phyloP scores from a whole-genome alignment of 2,113 vertebrate species.

The Lutjanus erythropterus region DNA sequence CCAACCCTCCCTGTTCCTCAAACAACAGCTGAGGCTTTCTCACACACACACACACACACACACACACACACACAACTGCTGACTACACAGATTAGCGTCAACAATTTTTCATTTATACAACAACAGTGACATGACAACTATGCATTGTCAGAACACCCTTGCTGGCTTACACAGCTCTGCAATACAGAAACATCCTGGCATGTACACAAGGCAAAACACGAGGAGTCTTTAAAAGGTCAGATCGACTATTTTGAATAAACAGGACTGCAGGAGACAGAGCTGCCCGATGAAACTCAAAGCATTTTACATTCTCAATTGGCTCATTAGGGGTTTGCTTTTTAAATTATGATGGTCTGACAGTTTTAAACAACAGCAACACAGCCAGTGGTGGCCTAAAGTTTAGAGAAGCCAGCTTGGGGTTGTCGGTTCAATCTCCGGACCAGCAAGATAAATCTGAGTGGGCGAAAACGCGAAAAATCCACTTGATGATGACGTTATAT shows the following conservation, averaged over 20 bases:
- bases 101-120: constrained; percentile 29
- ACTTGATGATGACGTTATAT: too few species aligned
- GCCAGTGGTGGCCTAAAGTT: too few species aligned
- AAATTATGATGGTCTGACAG: background rate
- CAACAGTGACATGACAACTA: constrained; percentile 36
- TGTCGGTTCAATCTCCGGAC: too few species aligned
- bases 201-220: background rate
- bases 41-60: constrained; percentile 56
- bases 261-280: background rate
- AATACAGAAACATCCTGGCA: background rate
- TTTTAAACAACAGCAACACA: background rate
- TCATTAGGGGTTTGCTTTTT: background rate
- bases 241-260: background rate
- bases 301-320: background rate
- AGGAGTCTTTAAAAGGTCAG: background rate
- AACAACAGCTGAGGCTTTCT: constrained; percentile 47
- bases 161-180: background rate
- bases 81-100: background rate
- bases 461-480: too few species aligned
- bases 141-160: constrained; percentile 14
- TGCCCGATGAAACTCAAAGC: background rate
- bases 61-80: constrained; percentile 47
- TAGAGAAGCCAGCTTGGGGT: too few species aligned
- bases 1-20: constrained; percentile 42
- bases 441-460: too few species aligned